Evolutionary conservation across 2,797 vertebrate species (phyloP).

Genomic region (Melanotaenia boesemani): DNA sequence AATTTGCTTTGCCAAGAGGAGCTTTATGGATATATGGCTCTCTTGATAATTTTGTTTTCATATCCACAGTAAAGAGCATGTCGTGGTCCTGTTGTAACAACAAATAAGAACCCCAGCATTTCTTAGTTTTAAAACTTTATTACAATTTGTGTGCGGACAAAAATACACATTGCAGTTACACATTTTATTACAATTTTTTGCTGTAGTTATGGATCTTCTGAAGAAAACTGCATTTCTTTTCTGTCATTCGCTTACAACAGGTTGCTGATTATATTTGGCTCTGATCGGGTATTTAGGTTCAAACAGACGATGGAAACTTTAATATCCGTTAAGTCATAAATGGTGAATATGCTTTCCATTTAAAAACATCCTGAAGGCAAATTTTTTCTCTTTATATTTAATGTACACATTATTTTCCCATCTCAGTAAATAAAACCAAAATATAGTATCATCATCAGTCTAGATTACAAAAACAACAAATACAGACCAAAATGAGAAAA

Average conservation of each 20-base stretch:
- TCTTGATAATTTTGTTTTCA: too few species aligned
- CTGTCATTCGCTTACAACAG: conserved; percentile 39
- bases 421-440: conserved; percentile 70
- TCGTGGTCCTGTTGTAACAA: too few species aligned
- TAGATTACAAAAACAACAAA: conserved; percentile 73
- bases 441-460: conserved; percentile 68
- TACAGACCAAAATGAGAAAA: conserved; percentile 29
- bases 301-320: conserved; percentile 42
- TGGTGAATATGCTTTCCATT: conserved; percentile 66
- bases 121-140: conserved; percentile 74
- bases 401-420: conserved; percentile 74
- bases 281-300: conserved; percentile 29
- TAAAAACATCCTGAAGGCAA: conserved; percentile 59
- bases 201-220: conserved; percentile 63
- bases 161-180: conserved; percentile 63
- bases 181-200: conserved; percentile 25
- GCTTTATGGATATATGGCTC: too few species aligned
- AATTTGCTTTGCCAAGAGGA: too few species aligned
- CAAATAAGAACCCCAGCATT: not conserved
- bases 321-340: conserved; percentile 56
- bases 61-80: too few species aligned
- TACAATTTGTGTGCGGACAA: conserved; percentile 73
- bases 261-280: conserved; percentile 27
- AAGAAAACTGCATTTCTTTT: conserved; percentile 69
- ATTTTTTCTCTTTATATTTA: conserved; percentile 57